phyloP scores from a whole-genome alignment of 1,140 invertebrate species.

The Drosophila nannoptera region DNA sequence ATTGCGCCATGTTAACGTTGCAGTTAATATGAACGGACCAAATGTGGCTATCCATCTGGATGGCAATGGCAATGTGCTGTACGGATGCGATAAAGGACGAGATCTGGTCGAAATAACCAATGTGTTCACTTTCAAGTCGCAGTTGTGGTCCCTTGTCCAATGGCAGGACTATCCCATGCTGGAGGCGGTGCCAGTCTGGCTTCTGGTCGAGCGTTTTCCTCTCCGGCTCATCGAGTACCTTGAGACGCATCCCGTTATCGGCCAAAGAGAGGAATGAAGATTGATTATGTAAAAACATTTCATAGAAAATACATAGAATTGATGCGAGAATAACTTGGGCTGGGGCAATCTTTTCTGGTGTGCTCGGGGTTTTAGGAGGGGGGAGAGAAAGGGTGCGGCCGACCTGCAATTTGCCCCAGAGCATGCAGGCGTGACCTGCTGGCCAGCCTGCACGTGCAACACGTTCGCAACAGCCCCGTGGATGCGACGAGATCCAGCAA shows the following conservation, averaged over 20 bases:
- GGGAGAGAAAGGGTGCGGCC: no score
- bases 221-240: background rate
- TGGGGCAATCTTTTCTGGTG: no score
- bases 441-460: background rate
- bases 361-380: no score
- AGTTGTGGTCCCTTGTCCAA: conserved; percentile 2
- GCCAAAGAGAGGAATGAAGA: no score
- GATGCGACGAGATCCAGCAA: background rate
- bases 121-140: background rate
- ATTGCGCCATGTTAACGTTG: no score
- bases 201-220: background rate
- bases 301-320: no score
- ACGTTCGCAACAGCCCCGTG: background rate
- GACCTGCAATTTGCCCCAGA: no score
- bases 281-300: no score
- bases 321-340: no score
- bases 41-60: background rate
- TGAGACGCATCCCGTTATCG: background rate
- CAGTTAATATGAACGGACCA: conserved; percentile 12
- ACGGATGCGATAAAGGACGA: conserved; percentile 13
- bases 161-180: conserved; percentile 23
- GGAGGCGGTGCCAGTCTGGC: conserved; percentile 11
- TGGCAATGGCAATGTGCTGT: conserved; percentile 13
- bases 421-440: background rate
- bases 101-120: background rate